Percentiles rank a stretch among this genome's conserved stretches.
These are phyloP conservation scores for Rhingia rostrata DNA, from an alignment of 2,888 invertebrate genomes.

Conservation along the genomic window DNA sequence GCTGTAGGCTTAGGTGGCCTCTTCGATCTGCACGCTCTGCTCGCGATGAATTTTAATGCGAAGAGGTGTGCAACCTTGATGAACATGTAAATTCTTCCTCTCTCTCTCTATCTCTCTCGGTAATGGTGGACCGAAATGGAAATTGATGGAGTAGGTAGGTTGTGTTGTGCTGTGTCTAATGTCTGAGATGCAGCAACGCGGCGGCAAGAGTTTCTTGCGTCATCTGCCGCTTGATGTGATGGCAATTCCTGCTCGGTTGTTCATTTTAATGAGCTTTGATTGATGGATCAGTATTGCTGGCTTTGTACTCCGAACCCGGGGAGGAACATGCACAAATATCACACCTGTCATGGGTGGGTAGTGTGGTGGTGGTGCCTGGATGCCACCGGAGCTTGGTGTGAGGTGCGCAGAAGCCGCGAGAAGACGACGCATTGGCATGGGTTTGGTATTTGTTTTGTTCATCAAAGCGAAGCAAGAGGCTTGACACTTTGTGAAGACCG, in stretches of 20 bases:
- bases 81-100: conserved; percentile 69
- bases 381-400: conserved; percentile 53
- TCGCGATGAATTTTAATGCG: conserved; percentile 63
- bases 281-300: conserved; percentile 65
- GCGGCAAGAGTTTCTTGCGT: conserved; percentile 54
- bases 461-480: conserved; percentile 41
- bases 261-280: conserved; percentile 74
- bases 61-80: conserved; percentile 72
- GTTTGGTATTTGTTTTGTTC: conserved; percentile 46
- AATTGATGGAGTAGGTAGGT: conserved; percentile 32
- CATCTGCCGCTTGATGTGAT: conserved; percentile 48
- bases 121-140: conserved; percentile 37
- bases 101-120: conserved; percentile 19
- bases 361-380: conserved; percentile 41
- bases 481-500: conserved; percentile 66
- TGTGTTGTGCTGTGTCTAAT: conserved; percentile 6
- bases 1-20: conserved; percentile 49
- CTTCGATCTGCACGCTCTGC: conserved; percentile 33
- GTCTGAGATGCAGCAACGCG: conserved; percentile 10
- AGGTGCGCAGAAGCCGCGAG: conserved; percentile 18
- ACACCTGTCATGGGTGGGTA: conserved; percentile 74
- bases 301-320: conserved; percentile 2
- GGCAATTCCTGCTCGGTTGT: conserved; percentile 68
- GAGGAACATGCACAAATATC: conserved; percentile 60
- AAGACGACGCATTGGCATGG: conserved; percentile 66